Conservation (phyloP, 1,140 invertebrate genomes). For the Papilio machaon region DNA sequence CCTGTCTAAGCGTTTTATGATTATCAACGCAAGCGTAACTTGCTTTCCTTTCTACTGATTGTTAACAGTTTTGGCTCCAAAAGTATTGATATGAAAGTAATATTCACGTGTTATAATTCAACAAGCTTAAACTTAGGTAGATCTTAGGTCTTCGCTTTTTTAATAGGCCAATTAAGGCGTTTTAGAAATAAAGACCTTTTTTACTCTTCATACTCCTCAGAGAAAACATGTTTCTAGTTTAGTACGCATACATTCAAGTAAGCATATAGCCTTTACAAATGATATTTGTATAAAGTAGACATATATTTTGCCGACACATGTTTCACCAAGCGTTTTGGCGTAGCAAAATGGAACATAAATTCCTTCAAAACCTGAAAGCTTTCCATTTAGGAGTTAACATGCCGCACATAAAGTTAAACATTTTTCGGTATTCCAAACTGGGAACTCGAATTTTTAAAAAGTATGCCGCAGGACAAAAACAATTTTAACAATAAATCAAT, state of each 20-base stretch:
- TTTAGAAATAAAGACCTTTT: background rate
- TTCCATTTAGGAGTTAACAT: constrained; percentile 65
- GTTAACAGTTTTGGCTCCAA: background rate
- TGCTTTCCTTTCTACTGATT: background rate
- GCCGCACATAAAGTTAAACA: constrained; percentile 45
- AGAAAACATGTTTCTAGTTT: background rate
- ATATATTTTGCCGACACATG: constrained; percentile 23
- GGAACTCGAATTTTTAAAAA: constrained; percentile 1
- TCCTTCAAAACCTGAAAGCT: constrained; percentile 72
- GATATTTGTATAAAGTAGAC: constrained; percentile 15
- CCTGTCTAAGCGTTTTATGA: background rate
- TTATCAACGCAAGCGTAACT: background rate
- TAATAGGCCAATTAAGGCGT: background rate
- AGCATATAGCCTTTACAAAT: background rate
- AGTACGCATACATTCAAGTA: background rate
- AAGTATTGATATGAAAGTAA: background rate
- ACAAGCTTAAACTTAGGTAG: background rate
- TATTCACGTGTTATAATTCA: background rate
- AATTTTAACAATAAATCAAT: background rate
- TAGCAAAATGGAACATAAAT: constrained; percentile 59
- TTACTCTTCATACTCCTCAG: background rate
- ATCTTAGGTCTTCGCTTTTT: background rate
- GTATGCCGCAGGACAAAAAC: background rate
- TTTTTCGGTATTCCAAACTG: constrained; percentile 3
- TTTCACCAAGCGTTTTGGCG: constrained; percentile 30